phyloP scores from a whole-genome alignment of 2,888 invertebrate species.

The Ornithoptera priamus region DNA sequence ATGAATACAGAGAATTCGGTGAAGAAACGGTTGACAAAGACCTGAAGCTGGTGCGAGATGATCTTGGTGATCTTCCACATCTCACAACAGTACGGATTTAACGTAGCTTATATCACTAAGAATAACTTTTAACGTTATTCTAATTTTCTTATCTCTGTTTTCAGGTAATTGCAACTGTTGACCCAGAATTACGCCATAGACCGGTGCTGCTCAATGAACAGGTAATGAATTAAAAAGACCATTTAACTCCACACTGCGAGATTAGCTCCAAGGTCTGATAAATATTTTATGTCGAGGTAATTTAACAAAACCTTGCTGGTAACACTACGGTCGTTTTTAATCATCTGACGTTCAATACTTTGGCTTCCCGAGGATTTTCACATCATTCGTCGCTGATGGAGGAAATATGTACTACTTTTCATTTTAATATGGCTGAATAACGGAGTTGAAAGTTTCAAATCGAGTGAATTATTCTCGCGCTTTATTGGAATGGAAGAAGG shows the following conservation, averaged over 20 bases:
- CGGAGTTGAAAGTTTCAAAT: constrained; percentile 15
- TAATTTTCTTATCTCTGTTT: constrained; percentile 17
- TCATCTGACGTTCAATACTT: constrained; percentile 21
- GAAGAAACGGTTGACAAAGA: too few species aligned
- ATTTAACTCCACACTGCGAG: constrained; percentile 9
- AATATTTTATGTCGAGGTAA: constrained; percentile 15
- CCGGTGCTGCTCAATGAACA: constrained; percentile 3
- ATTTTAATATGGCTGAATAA: constrained; percentile 22
- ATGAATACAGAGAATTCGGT: too few species aligned
- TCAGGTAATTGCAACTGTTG: constrained; percentile 26
- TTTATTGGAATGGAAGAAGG: constrained; percentile 14
- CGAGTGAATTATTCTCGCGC: constrained; percentile 23
- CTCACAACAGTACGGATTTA: too few species aligned
- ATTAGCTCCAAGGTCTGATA: constrained; percentile 21
- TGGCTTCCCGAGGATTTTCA: constrained; percentile 21
- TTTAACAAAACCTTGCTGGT: constrained; percentile 10
- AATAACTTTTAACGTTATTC: neutral
- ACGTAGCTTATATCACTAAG: too few species aligned
- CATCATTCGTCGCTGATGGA: constrained; percentile 26
- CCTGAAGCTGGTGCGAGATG: too few species aligned
- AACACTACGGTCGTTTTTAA: constrained; percentile 16
- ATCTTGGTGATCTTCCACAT: too few species aligned
- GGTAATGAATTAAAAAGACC: constrained; percentile 14
- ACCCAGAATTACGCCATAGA: constrained; percentile 9
- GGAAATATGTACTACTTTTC: constrained; percentile 17